Conservation (phyloP, 2,113 vertebrate genomes). For the Arothron firmamentum region DNA sequence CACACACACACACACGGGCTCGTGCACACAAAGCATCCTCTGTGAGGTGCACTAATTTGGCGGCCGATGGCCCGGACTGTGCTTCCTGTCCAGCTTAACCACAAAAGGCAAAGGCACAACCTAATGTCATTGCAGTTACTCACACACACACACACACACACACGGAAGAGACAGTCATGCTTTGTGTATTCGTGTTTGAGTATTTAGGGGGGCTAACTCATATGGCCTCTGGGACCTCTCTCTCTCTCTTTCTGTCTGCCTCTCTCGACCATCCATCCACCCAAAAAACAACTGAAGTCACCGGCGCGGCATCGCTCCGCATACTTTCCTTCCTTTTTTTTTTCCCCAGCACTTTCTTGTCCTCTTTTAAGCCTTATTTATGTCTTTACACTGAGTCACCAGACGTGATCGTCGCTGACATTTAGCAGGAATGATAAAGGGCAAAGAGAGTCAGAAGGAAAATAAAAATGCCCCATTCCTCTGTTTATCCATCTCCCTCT, state of each 20-base stretch:
- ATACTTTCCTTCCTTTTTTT: conserved; percentile 62
- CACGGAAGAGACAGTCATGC: conserved; percentile 45
- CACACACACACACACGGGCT: conserved; percentile 35
- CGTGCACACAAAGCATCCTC: conserved; percentile 74
- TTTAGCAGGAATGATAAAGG: conserved; percentile 32
- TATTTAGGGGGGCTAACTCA: conserved; percentile 36
- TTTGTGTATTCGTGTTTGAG: conserved; percentile 18
- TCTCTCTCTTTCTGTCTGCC: conserved; percentile 16
- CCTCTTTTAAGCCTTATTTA: conserved; percentile 44
- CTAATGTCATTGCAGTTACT: conserved; percentile 57
- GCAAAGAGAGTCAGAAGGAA: neutral
- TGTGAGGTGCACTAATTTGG: conserved; percentile 71
- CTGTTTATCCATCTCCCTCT: neutral
- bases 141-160: conserved; percentile 45
- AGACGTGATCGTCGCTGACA: conserved; percentile 47
- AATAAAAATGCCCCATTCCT: neutral
- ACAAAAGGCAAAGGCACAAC: conserved; percentile 68
- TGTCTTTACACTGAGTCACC: conserved; percentile 64
- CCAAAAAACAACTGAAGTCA: conserved; percentile 59
- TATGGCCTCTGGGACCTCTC: conserved; percentile 52
- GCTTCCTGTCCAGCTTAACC: conserved; percentile 69
- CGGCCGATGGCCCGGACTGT: conserved; percentile 60
- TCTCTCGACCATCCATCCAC: conserved; percentile 29
- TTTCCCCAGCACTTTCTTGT: conserved; percentile 27
- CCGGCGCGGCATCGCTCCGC: conserved; percentile 55